Base-by-base conservation (phyloP, 2,797 vertebrate genomes). In the Natrix natrix region DNA sequence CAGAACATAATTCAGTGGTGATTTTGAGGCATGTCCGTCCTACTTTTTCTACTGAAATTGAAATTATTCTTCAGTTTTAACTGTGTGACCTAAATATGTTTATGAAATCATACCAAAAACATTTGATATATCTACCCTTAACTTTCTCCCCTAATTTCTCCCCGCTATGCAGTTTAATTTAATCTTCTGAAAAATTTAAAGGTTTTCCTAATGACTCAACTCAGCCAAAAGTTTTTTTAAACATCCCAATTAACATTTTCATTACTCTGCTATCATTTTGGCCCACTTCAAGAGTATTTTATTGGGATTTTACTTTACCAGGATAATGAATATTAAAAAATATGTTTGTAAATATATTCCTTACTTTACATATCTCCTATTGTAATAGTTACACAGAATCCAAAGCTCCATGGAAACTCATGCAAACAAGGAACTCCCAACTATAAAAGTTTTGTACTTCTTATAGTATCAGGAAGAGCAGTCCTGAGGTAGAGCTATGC, bases 231-330 rank as follows among this genome's bases (percentile, higher is more conserved):
- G 92, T 93, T 95, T 96, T 96, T 96, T 96, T 90, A 95, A 96
- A 97, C 96, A 97, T 91, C 94, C 94, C 96, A 92, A 91, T 63
- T 96, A 96, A 96, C 94, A 90, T 92, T 97, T 95, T 96, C 94
- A 96, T 91, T 94, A 94, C 89, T 92, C 90, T 95, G 94, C 95
- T 93, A 97, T 95, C 95, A 96, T 94, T 94, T 95, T 22, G 63
- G 95, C 95, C 86, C 96, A 96, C 96, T 96, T 96, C 93, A 93
- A 97, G 97, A 96, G 93, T 92, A 96, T 97, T 55, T 96, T 90
- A 66, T 37, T 89, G 59, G 57, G 87, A 26, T 63, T 59, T 89
- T 16, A 63, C 28, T 89, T 91, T 86, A 93, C 95, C 93, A 96
- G 94, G 94, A 96, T 96, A 95, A 95, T 95, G 95, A 92, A 95